Evolutionary conservation across 2,797 vertebrate species (phyloP).

Genomic region (Sylvilagus floridanus): DNA sequence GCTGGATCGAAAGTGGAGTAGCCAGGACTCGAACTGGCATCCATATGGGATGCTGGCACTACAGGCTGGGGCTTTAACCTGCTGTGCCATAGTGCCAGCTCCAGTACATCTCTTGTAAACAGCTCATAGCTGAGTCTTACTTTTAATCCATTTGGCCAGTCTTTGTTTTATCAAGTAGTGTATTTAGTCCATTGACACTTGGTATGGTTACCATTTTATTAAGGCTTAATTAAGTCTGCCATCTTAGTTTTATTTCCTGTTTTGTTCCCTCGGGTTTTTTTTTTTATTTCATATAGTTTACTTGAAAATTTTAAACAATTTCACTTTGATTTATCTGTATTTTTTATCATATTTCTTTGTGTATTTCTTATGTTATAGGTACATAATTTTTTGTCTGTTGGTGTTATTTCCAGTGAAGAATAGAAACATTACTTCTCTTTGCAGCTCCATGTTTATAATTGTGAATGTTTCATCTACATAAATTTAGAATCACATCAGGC

Average conservation of each 20-base stretch:
- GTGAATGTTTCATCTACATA: neutral
- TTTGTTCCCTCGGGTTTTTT: neutral
- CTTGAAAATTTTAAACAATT: neutral
- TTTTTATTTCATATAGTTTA: neutral
- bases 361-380: neutral
- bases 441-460: neutral
- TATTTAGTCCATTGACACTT: neutral
- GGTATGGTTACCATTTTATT: constrained; percentile 27
- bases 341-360: constrained; percentile 1
- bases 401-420: neutral
- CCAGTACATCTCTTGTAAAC: neutral
- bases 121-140: neutral
- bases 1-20: too few relatives aligned
- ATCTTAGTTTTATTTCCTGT: neutral
- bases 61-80: too few relatives aligned
- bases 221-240: constrained; percentile 1
- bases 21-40: too few relatives aligned
- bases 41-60: too few relatives aligned
- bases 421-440: neutral
- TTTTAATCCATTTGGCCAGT: neutral
- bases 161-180: constrained; percentile 26
- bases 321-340: neutral
- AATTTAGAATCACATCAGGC: neutral
- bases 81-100: too few relatives aligned
- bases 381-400: neutral